Base-by-base conservation (phyloP, 2,113 vertebrate species). In the Glaucidium brasilianum region DNA sequence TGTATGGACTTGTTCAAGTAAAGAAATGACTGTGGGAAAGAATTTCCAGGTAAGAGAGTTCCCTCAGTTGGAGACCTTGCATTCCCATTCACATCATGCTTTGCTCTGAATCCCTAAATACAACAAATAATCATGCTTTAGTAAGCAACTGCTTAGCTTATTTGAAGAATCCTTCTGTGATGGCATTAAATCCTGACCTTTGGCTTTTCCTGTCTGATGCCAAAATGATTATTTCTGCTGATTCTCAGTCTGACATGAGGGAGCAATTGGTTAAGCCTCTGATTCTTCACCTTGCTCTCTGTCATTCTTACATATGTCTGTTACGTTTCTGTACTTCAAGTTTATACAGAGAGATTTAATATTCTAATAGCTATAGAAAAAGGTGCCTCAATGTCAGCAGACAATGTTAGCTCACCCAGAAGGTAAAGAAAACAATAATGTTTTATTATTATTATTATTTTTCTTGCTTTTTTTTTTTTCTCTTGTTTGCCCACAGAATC, bases 201-300 rank as follows among this genome's bases (percentile, higher is more conserved):
- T 97, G 96, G 72, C 97, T 95, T 96, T 69, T 95, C 85, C 97
- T 96, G 94, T 97, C 95, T 95, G 88, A 96, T 97, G 96, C 82
- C 93, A 96, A 96, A 97, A 92, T 96, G 91, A 97, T 98, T 98
- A 97, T 97, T 98, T 98, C 97, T 97, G 84, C 93, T 81, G 58
- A 80, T 97, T 97, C 93, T 96, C 82, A 67, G 81, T 68, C 96
- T 97, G 97, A 98, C 98, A 95, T 97, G 94, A 97, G 85, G 95
- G 95, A 97, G 95, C 95, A 97, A 93, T 97, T 96, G 90, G 81
- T 95, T 97, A 97, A 97, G 95, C 96, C 92, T 96, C 88, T 85
- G 73, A 93, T 79, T 75, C 74, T 96, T 91, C 89, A 95, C 93
- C 56, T 92, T 97, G 88, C 83, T 97, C 87, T 97, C 85, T 92